Conservation (phyloP, 2,888 invertebrate species). For the Rhagonycha fulva region DNA sequence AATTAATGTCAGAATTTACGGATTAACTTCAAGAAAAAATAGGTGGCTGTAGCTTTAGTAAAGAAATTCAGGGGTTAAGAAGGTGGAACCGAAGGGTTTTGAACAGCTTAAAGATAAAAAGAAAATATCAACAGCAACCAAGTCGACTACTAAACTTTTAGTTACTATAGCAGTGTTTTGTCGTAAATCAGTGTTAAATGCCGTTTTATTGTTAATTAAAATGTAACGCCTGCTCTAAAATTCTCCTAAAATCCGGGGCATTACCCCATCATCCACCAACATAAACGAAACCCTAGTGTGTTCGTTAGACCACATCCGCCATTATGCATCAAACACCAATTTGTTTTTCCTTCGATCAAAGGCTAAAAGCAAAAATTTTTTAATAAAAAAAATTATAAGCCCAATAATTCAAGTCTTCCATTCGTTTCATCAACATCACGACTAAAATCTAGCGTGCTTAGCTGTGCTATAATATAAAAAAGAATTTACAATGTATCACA, state of each 20-base stretch:
- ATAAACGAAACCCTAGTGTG: background rate
- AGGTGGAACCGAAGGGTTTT: background rate
- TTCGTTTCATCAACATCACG: background rate
- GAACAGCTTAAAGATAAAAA: background rate
- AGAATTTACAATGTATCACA: background rate
- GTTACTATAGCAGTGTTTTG: background rate
- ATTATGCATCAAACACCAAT: background rate
- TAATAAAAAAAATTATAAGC: background rate
- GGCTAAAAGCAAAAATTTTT: background rate
- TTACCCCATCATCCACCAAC: background rate
- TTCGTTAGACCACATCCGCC: background rate
- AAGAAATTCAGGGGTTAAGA: background rate
- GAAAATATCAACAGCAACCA: background rate
- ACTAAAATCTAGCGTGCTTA: background rate
- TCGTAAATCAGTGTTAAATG: background rate
- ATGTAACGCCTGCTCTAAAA: background rate
- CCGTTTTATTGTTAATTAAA: background rate
- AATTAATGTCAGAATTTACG: background rate
- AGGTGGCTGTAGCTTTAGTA: background rate
- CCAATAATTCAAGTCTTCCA: background rate
- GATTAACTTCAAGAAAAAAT: background rate
- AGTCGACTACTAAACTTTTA: background rate
- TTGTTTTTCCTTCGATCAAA: background rate
- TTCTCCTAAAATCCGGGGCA: background rate
- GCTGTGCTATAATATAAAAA: background rate